phyloP scores from a whole-genome alignment of 1,140 invertebrate genomes.

The Aphis craccivora region DNA sequence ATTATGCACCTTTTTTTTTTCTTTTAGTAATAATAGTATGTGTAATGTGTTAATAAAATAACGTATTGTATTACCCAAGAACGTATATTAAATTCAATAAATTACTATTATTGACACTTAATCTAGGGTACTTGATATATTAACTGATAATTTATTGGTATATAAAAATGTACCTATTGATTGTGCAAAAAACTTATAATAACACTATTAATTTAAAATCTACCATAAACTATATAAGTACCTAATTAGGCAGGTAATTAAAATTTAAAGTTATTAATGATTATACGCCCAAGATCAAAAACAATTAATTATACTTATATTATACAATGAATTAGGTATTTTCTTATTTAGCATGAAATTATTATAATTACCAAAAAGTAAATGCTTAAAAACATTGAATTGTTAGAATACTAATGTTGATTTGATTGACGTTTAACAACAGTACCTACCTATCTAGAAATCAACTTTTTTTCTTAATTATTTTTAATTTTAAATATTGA shows the following conservation, averaged over 20 bases:
- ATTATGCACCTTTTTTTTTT: neutral
- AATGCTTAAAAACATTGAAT: neutral
- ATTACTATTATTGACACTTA: neutral
- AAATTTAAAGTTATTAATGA: neutral
- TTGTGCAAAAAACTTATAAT: neutral
- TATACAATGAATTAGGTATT: neutral
- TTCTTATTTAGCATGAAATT: neutral
- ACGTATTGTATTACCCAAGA: neutral
- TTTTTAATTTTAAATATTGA: neutral
- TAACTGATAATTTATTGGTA: neutral
- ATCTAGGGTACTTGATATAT: constrained; percentile 16
- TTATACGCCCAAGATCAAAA: neutral
- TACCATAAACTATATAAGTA: neutral
- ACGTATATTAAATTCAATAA: neutral
- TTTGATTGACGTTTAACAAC: neutral
- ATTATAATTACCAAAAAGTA: neutral
- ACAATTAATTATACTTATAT: neutral
- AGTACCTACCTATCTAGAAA: neutral
- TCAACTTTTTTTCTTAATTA: neutral
- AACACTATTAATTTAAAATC: neutral
- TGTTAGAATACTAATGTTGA: neutral
- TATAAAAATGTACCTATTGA: neutral
- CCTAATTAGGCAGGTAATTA: neutral
- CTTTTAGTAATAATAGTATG: neutral
- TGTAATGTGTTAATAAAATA: neutral